These are phyloP conservation scores for Gryllus bimaculatus DNA, from an alignment of 1,140 invertebrate species.

Conservation along the genomic window DNA sequence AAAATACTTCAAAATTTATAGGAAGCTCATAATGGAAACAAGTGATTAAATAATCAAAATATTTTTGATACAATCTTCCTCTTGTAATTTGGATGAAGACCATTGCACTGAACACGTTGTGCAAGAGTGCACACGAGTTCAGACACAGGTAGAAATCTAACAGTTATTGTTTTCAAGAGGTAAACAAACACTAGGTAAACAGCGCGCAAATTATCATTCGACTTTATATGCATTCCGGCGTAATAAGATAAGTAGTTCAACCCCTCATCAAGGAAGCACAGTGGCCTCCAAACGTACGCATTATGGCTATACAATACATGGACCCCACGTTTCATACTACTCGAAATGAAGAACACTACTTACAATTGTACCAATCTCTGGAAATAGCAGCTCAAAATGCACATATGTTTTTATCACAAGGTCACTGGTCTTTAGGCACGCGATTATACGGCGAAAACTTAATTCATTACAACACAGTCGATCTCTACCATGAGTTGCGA, in stretches of 20 bases:
- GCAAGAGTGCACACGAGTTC: too few relatives aligned
- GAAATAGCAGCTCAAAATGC: neutral
- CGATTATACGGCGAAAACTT: neutral
- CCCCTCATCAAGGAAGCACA: neutral
- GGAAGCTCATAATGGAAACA: too few relatives aligned
- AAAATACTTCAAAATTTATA: neutral
- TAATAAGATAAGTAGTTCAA: neutral
- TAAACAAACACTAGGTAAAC: neutral
- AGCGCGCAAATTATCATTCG: neutral
- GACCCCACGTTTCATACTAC: neutral
- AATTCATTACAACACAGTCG: neutral
- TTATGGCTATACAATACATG: neutral
- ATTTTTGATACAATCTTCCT: too few relatives aligned
- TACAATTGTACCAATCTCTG: neutral
- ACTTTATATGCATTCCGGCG: neutral
- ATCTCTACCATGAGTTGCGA: neutral
- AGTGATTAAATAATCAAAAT: too few relatives aligned
- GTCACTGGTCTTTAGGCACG: neutral
- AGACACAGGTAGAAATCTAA: too few relatives aligned
- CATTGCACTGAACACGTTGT: too few relatives aligned
- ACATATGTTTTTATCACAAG: neutral
- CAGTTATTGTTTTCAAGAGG: neutral
- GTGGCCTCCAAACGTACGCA: neutral
- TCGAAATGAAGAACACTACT: neutral
- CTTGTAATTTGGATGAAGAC: too few relatives aligned